A percentile compares a stretch with the other conserved stretches of the same genome.
Conservation (phyloP, 2,888 invertebrate species). For the Leptinotarsa haldemani region DNA sequence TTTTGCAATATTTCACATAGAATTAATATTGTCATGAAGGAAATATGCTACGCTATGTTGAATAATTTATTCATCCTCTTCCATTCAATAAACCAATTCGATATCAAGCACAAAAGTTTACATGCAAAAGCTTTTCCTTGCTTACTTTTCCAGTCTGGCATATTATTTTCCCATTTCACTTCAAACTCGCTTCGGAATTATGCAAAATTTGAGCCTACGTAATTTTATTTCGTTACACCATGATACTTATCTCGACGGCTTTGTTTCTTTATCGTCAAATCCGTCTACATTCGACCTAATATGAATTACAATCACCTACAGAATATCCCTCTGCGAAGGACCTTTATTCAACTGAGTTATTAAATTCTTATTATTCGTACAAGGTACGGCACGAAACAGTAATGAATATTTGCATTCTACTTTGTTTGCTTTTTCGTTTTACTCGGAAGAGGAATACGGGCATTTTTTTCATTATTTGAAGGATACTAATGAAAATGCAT, state of each 20-base stretch:
- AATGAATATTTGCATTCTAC: slow-evolving; percentile 39
- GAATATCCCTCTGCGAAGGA: background rate
- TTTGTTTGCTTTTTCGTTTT: slow-evolving; percentile 26
- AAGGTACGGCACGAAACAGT: slow-evolving; percentile 26
- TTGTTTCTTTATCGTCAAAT: slow-evolving; percentile 9
- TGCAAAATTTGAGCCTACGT: slow-evolving; percentile 4
- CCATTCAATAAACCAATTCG: slow-evolving; percentile 3
- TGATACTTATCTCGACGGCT: slow-evolving; percentile 10
- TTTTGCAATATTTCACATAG: too few species aligned
- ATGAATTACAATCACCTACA: slow-evolving; percentile 15
- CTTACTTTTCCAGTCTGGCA: background rate
- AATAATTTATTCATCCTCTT: background rate
- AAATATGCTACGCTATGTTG: background rate
- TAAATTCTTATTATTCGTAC: slow-evolving; percentile 33
- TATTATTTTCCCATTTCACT: slow-evolving; percentile 12
- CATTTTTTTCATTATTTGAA: slow-evolving; percentile 12
- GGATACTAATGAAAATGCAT: slow-evolving; percentile 2
- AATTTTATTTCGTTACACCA: background rate
- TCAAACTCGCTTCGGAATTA: background rate
- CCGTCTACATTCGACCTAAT: slow-evolving; percentile 13
- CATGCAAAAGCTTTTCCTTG: background rate
- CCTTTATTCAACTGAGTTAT: slow-evolving; percentile 22
- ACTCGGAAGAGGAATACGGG: background rate
- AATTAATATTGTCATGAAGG: background rate
- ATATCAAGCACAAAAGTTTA: background rate